phyloP scores from a whole-genome alignment of 2,888 invertebrate species.

The Druceiella hillmani region DNA sequence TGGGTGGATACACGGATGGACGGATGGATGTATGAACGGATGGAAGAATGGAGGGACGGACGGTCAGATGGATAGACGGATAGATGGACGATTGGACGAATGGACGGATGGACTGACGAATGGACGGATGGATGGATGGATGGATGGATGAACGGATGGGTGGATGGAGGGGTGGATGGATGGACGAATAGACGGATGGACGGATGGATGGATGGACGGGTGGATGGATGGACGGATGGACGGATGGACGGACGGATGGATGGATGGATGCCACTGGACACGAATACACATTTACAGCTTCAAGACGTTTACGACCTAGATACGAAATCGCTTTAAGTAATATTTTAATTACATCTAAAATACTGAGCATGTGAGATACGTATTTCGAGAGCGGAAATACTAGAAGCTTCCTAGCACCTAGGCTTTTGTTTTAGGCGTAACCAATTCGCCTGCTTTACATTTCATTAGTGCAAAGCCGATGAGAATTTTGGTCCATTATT shows the following conservation, averaged over 20 bases:
- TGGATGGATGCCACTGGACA: conserved; percentile 8
- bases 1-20: conserved; percentile 8
- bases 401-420: no score
- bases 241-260: conserved; percentile 8
- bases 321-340: no score
- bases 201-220: conserved; percentile 7
- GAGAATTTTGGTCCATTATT: no score
- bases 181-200: conserved; percentile 7
- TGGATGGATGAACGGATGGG: conserved; percentile 7
- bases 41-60: conserved; percentile 7
- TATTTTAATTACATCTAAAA: no score
- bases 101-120: conserved; percentile 7
- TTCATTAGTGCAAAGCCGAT: no score
- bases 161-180: conserved; percentile 7
- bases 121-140: conserved; percentile 8
- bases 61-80: conserved; percentile 7
- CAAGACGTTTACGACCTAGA: no score
- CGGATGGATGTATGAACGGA: conserved; percentile 7
- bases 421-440: no score
- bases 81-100: conserved; percentile 6
- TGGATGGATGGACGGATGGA: conserved; percentile 8
- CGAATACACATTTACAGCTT: no score
- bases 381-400: no score
- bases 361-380: no score
- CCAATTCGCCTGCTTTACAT: no score